A percentile compares a stretch with the other conserved stretches of the same genome.
Evolutionary conservation across 2,113 vertebrate genomes (phyloP).

Genomic region (Syngnathoides biaculeatus): DNA sequence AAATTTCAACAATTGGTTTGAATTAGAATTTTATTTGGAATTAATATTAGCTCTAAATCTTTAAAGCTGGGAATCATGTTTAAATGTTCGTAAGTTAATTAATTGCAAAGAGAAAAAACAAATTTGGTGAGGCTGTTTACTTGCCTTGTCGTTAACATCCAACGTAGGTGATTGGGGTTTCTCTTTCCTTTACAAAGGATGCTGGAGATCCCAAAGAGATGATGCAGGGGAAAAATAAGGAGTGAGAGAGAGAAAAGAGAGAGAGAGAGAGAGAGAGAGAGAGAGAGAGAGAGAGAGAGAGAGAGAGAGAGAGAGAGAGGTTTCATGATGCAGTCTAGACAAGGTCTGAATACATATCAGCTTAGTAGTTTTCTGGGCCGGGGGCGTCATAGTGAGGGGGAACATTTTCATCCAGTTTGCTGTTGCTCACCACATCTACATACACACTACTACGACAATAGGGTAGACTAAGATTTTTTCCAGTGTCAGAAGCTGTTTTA

Average conservation of each 20-base stretch:
- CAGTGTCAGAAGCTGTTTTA: neutral
- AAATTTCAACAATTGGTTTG: neutral
- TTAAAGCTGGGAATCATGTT: neutral
- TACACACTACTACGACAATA: neutral
- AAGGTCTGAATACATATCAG: constrained; percentile 10
- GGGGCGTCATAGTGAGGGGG: neutral
- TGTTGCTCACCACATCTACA: neutral
- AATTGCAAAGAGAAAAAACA: neutral
- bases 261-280: neutral
- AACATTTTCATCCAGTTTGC: neutral
- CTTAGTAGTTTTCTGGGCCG: neutral
- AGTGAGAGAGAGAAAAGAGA: neutral
- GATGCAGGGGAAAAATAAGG: constrained; percentile 1
- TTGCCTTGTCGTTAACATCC: neutral
- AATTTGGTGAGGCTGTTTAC: neutral
- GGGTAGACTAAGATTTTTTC: neutral
- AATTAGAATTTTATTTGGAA: neutral
- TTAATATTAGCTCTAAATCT: neutral
- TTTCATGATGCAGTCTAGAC: constrained; percentile 7
- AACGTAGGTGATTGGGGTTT: neutral
- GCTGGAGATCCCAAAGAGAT: neutral
- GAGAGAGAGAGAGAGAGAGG: neutral
- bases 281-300: neutral
- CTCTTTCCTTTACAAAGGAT: neutral
- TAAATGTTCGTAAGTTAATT: neutral